phyloP scores from a whole-genome alignment of 2,888 invertebrate genomes.

The Cosmorhoe ocellata region DNA sequence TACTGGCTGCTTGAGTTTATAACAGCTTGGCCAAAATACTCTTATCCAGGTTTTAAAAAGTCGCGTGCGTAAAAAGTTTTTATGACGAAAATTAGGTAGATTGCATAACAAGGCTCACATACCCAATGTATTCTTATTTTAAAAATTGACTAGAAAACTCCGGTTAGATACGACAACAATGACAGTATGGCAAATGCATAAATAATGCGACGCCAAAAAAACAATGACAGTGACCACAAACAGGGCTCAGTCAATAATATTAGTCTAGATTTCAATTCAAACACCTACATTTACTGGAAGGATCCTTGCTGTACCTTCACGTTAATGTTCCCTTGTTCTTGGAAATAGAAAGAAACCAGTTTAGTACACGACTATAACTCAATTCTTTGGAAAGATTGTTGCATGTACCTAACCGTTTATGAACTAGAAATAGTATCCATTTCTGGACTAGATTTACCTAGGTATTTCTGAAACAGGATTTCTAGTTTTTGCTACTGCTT shows the following conservation, averaged over 20 bases:
- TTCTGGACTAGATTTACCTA: slow-evolving; percentile 4
- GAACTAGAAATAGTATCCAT: slow-evolving; percentile 10
- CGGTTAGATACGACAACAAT: too few relatives aligned
- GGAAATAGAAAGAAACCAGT: slow-evolving; percentile 12
- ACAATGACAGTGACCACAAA: too few relatives aligned
- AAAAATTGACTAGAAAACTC: too few relatives aligned
- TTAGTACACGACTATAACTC: slow-evolving; percentile 2
- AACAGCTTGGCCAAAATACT: background rate
- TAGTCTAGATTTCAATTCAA: too few relatives aligned
- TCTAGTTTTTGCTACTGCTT: background rate
- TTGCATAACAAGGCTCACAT: too few relatives aligned
- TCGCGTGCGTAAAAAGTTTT: background rate
- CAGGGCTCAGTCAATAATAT: too few relatives aligned
- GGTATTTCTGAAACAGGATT: slow-evolving; percentile 6
- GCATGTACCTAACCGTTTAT: slow-evolving; percentile 10
- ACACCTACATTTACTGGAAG: background rate
- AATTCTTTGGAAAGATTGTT: slow-evolving; percentile 16
- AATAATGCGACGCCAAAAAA: too few relatives aligned
- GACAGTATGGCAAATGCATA: too few relatives aligned
- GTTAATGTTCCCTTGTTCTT: slow-evolving; percentile 1
- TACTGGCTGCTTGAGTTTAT: background rate
- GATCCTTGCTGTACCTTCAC: background rate
- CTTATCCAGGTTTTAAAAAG: background rate
- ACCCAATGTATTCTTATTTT: too few relatives aligned
- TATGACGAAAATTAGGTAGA: background rate